Conservation (phyloP, 30 jellyfish, hydroid and myxozoan genomes). For the Pseudorhiza aurosa region DNA sequence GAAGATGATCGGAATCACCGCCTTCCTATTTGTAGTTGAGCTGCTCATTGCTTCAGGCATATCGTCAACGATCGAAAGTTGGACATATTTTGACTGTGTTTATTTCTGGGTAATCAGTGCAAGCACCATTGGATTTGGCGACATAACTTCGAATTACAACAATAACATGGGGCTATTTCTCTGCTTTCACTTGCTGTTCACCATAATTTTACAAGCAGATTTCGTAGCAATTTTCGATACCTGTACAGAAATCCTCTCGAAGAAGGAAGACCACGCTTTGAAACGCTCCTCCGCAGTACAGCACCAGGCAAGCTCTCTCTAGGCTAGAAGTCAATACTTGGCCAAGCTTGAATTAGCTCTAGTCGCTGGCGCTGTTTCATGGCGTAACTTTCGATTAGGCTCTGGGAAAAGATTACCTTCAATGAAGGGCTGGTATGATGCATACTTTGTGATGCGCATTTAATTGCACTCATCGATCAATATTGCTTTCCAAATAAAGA, state of each 20-base stretch:
- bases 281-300: neutral
- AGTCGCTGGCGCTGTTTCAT: too few species aligned
- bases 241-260: neutral
- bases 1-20: constrained; percentile 3
- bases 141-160: neutral
- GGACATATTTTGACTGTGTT: constrained; percentile 14
- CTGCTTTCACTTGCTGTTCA: neutral
- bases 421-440: too few species aligned
- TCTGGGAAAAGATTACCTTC: too few species aligned
- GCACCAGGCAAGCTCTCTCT: neutral
- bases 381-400: too few species aligned
- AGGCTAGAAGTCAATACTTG: neutral
- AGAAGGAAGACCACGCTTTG: constrained; percentile 11
- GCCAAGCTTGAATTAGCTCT: too few species aligned
- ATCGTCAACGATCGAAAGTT: neutral
- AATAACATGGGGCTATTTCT: neutral
- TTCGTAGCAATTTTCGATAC: constrained; percentile 8
- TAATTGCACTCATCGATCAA: too few species aligned
- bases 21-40: constrained; percentile 2
- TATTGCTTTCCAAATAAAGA: too few species aligned
- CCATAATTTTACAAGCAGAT: constrained; percentile 11
- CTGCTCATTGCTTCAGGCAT: constrained; percentile 2
- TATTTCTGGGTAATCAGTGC: constrained; percentile 50
- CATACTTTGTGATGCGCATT: too few species aligned
- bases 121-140: constrained; percentile 58